A percentile compares a stretch with the other conserved stretches of the same genome.
These are phyloP conservation scores for Standfussiana lucernea DNA, from an alignment of 2,888 invertebrate species.

Conservation along the genomic window DNA sequence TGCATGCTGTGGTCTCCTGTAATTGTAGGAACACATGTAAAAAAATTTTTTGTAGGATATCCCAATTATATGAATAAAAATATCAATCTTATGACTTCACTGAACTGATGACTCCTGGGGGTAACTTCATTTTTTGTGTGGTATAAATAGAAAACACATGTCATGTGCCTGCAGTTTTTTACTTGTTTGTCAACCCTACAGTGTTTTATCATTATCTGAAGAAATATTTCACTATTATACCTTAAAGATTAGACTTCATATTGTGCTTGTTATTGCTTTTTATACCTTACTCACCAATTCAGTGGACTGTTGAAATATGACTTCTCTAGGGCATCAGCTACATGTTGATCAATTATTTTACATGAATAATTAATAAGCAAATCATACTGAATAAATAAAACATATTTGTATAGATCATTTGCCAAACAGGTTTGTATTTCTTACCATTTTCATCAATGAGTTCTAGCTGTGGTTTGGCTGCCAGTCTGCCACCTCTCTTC, in stretches of 20 bases:
- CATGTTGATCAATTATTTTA: background rate
- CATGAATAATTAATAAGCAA: background rate
- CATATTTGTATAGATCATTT: background rate
- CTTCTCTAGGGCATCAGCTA: background rate
- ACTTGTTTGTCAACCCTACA: background rate
- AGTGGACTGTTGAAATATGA: background rate
- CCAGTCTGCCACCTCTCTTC: constrained; percentile 79
- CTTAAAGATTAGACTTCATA: background rate
- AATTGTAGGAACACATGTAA: background rate
- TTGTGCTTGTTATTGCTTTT: background rate
- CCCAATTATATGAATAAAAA: background rate
- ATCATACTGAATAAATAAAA: background rate
- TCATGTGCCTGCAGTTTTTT: constrained; percentile 1
- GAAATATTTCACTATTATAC: background rate
- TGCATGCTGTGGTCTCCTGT: background rate
- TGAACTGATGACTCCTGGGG: constrained; percentile 33
- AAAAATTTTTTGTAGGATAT: background rate
- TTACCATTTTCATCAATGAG: constrained; percentile 87
- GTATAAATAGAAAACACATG: constrained; percentile 26
- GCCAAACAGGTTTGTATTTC: background rate
- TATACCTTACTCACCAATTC: background rate
- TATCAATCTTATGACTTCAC: background rate
- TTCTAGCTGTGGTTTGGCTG: constrained; percentile 84
- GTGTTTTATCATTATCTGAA: background rate
- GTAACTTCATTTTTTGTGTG: constrained; percentile 15